phyloP scores from a whole-genome alignment of 1,140 invertebrate species.

The Oedothorax gibbosus region DNA sequence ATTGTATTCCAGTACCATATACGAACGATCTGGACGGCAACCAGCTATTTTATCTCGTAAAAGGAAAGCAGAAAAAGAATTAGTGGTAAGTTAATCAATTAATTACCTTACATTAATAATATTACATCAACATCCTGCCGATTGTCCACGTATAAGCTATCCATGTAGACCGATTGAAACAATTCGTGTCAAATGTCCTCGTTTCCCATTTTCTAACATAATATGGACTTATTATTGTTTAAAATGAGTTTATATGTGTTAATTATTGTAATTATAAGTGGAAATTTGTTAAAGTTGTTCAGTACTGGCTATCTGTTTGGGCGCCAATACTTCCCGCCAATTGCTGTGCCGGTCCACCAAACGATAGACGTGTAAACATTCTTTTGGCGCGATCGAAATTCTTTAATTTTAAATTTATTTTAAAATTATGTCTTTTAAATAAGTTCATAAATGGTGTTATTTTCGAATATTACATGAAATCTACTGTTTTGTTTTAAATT shows the following conservation, averaged over 20 bases:
- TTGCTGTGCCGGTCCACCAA: conserved; percentile 22
- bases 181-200: background rate
- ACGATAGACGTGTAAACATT: conserved; percentile 37
- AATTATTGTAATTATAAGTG: background rate
- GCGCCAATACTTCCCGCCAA: conserved; percentile 52
- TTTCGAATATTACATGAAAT: background rate
- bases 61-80: conserved; percentile 37
- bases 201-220: background rate
- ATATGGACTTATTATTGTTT: background rate
- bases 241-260: background rate
- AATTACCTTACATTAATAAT: background rate
- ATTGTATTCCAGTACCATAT: background rate
- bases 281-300: background rate
- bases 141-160: background rate
- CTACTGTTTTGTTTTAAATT: background rate
- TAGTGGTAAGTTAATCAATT: conserved; percentile 28
- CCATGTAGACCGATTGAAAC: background rate
- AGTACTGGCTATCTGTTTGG: conserved; percentile 14
- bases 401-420: conserved; percentile 2
- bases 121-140: conserved; percentile 35
- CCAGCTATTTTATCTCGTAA: conserved; percentile 46
- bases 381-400: conserved; percentile 50
- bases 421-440: background rate
- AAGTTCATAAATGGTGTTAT: background rate
- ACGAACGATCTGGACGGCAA: conserved; percentile 8